A percentile compares a stretch with the other conserved stretches of the same genome.
phyloP scores from a whole-genome alignment of 2,113 vertebrate species.

The Microcebus lehilahytsara region DNA sequence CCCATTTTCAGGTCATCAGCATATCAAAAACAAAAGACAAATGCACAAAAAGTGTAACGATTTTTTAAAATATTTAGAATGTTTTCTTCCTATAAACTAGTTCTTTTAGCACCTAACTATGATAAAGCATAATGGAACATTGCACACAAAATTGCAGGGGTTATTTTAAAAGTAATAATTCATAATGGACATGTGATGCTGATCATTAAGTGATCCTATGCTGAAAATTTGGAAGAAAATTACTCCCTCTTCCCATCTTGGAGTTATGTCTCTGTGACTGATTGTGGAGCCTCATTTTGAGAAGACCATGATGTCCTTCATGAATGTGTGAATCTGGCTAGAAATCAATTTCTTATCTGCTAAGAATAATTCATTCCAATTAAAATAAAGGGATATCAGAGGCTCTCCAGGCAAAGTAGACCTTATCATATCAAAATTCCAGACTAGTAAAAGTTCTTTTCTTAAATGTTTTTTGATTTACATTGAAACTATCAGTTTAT shows the following conservation, averaged over 20 bases:
- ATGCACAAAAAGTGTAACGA: background rate
- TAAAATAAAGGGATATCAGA: background rate
- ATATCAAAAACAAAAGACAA: background rate
- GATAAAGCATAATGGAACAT: background rate
- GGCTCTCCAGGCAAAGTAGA: background rate
- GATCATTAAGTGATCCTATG: background rate
- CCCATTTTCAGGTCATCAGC: background rate
- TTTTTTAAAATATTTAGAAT: background rate
- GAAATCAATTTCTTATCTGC: background rate
- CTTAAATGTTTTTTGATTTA: background rate
- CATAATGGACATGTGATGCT: background rate
- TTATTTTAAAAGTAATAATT: conserved; percentile 25
- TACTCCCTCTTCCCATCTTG: background rate
- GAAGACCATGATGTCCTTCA: background rate
- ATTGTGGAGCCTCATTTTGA: background rate
- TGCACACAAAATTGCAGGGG: background rate
- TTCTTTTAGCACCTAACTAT: background rate
- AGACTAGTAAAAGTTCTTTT: background rate
- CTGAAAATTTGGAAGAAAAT: background rate
- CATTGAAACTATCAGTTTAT: background rate
- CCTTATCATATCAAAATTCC: background rate
- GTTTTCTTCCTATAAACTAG: background rate
- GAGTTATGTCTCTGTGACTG: background rate
- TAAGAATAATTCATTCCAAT: conserved; percentile 25
- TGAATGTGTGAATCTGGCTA: background rate